A percentile compares a stretch with the other conserved stretches of the same genome.
Evolutionary conservation across 2,113 vertebrate genomes (phyloP).

Genomic region (Malurus elegans): DNA sequence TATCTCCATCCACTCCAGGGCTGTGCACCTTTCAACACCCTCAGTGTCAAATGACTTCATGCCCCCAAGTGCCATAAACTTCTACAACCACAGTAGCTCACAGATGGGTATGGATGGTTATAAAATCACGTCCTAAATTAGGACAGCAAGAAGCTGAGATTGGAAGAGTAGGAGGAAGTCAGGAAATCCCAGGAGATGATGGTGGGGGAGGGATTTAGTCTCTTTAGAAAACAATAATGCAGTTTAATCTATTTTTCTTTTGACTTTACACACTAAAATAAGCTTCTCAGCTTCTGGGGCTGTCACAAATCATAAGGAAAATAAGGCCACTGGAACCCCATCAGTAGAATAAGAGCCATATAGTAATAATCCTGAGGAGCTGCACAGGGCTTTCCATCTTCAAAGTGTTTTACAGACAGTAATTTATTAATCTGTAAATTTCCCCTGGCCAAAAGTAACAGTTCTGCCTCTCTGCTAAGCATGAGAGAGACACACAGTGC

Average conservation of each 20-base stretch:
- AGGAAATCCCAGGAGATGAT: conserved; percentile 49
- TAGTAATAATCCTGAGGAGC: conserved; percentile 36
- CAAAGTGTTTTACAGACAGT: conserved; percentile 55
- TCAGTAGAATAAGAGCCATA: conserved; percentile 8
- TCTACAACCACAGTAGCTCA: background rate
- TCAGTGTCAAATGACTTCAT: background rate
- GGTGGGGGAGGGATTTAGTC: conserved; percentile 42
- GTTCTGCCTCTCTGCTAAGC: background rate
- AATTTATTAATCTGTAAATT: conserved; percentile 55
- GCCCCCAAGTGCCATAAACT: background rate
- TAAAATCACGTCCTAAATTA: conserved; percentile 46
- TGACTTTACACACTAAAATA: conserved; percentile 48
- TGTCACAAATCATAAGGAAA: conserved; percentile 52
- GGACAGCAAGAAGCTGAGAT: conserved; percentile 37
- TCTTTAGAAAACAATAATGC: conserved; percentile 51
- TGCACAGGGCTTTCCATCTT: conserved; percentile 33
- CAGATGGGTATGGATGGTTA: conserved; percentile 18
- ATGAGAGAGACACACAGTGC: fast-evolving
- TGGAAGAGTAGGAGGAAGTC: conserved; percentile 48
- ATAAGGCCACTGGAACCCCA: conserved; percentile 18
- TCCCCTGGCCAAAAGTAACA: conserved; percentile 41
- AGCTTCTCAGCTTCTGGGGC: conserved; percentile 43
- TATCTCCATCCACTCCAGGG: background rate
- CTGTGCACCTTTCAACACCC: background rate
- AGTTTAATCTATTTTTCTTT: conserved; percentile 56